phyloP scores from a whole-genome alignment of 2,113 vertebrate genomes.

The Ondatra zibethicus region DNA sequence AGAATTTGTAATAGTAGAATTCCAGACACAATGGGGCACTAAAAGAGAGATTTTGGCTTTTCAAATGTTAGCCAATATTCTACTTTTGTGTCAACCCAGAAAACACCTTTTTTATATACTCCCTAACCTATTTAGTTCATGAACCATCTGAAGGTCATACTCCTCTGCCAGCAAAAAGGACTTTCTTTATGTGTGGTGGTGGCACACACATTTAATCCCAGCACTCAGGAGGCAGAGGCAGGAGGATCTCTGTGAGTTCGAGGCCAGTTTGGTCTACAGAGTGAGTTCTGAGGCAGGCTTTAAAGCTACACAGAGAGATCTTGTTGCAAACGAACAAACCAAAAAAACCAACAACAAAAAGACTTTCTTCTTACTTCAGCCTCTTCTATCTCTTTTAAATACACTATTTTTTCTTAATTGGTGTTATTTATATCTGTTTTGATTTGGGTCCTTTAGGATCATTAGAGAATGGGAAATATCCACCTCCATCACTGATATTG shows the following conservation, averaged over 20 bases:
- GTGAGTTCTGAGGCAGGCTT: too few species aligned
- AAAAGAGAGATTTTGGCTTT: slow-evolving; percentile 18
- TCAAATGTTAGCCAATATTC: slow-evolving; percentile 53
- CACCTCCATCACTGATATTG: background rate
- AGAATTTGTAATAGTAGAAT: background rate
- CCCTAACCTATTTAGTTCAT: background rate
- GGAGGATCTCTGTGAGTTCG: too few species aligned
- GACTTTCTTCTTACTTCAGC: background rate
- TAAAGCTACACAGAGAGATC: too few species aligned
- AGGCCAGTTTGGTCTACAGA: too few species aligned
- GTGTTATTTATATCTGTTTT: slow-evolving; percentile 38
- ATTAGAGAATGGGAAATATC: background rate
- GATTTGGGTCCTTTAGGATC: background rate
- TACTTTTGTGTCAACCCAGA: background rate
- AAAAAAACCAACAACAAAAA: background rate
- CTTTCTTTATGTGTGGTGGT: background rate
- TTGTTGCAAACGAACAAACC: too few species aligned
- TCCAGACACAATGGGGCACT: slow-evolving; percentile 14
- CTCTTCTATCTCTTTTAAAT: slow-evolving; percentile 31
- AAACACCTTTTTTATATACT: background rate
- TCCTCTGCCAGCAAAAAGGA: background rate
- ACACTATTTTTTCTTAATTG: slow-evolving; percentile 26
- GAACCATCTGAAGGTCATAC: background rate
- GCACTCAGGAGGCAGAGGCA: too few species aligned
- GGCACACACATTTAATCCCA: too few species aligned